Base-by-base conservation (phyloP, 2,888 invertebrate species). In the Cotesia congregata region DNA sequence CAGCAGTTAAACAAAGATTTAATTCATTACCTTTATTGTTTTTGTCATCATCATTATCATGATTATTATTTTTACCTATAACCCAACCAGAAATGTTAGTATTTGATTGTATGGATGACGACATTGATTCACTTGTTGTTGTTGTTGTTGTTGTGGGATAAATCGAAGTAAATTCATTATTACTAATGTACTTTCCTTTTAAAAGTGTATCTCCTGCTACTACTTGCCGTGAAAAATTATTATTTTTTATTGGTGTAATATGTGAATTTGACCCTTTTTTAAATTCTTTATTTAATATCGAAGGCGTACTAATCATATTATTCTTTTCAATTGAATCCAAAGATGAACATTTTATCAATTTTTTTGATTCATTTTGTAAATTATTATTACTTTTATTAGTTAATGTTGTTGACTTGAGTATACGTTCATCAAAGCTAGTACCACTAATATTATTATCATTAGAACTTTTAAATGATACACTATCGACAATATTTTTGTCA, bases 1-100 rank as follows among this genome's bases (percentile, higher is more conserved):
- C 94, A 0, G 94, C 94, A 0, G 93, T 90, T 0, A 92, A 92
- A 74, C 93, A 92, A 12, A 92, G 90, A 80, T 93, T 93, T 1
- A 90, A 79, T 12, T 90, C 90, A 50, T 90, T 86, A 78, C 92
- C 91, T 75, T 90, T 90, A 12, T 89, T 89, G 12, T 50, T 12
- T 7, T 9, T 50, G 9, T 12, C 89, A 50, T 41, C 7, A 41
- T 41, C 0, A 41, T 41, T 41, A 41, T 7, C 9, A 41, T 41
- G 1, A 41, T 50, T 50, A 1, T 50, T 50, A 50, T 50, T 50
- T 12, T 50, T 50, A 15, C 90, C 90, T 88, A 90, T 90, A 0
- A 92, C 92, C 92, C 92, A 91, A 85, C 87, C 91, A 82, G 86
- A 91, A 85, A 90, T 91, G 67, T 91, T 87, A 0, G 89, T 88